Evolutionary conservation across 2,113 vertebrate species (phyloP).

Genomic region (Balaeniceps rex): DNA sequence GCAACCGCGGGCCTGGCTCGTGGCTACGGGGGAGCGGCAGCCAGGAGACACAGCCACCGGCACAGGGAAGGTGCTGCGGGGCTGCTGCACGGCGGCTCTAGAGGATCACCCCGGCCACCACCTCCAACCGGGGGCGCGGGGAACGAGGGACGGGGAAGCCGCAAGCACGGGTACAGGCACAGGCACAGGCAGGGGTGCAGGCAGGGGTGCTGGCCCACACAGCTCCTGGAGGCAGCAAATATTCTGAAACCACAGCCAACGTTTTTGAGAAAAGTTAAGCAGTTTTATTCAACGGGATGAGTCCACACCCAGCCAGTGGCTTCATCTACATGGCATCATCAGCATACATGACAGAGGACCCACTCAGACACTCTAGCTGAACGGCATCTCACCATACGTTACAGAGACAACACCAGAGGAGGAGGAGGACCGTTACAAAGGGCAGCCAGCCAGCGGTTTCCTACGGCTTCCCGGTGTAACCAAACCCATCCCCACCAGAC

Average conservation of each 20-base stretch:
- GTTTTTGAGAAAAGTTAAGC: slow-evolving; percentile 75
- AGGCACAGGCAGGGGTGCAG: neutral
- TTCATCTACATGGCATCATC: slow-evolving; percentile 78
- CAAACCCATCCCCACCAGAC: neutral
- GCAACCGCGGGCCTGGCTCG: accelerated
- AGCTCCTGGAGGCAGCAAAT: neutral
- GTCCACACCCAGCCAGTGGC: slow-evolving; percentile 86
- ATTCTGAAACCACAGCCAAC: neutral
- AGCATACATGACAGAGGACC: slow-evolving; percentile 82
- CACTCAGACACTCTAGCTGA: slow-evolving; percentile 83
- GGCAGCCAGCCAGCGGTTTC: slow-evolving; percentile 59
- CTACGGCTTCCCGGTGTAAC: neutral
- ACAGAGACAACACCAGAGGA: slow-evolving; percentile 74
- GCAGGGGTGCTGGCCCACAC: accelerated
- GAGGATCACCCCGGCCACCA: accelerated
- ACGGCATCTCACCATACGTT: slow-evolving; percentile 78
- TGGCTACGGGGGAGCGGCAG: neutral
- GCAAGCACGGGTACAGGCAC: accelerated
- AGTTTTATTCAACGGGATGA: slow-evolving; percentile 78
- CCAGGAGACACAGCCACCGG: accelerated
- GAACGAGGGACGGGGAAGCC: accelerated
- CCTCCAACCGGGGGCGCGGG: accelerated
- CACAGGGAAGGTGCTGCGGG: neutral
- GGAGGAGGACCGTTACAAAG: slow-evolving; percentile 60
- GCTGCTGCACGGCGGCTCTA: neutral